Evolutionary conservation across 64 coral and sea anemone genomes (phyloP), one percentile per base, ranked within the genome.

Genomic region (Pachyseris speciosa): DNA sequence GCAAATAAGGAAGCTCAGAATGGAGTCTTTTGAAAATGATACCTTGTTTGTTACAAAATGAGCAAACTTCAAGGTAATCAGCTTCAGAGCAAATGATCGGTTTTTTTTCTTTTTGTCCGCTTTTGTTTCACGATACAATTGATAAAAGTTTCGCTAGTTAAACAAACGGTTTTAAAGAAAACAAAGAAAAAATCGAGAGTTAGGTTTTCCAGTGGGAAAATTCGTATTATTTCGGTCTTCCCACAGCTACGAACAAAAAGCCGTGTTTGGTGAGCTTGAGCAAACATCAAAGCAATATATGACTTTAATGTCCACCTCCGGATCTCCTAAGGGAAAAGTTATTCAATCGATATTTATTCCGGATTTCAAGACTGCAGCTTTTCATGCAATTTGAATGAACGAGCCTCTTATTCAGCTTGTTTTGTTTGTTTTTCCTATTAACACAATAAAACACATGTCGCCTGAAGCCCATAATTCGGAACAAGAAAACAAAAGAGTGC

Each of bases 341-440:
- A 81, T 81, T 81, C 77, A 81, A 61, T 38, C 2, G 51, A 61
- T 81, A 81, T 81, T 81, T 81, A 81, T 81, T 81, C 77, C 77
- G 77, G 77, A 40, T 60, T 61, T 59, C 33, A 20, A 31, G 6
- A 40, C 9, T 48, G 42, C 2, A 50, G 26, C 42, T 50, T 76
- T 50, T 50, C 43, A 45, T 81, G 7, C 32, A 53, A 58, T 60
- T 61, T 81, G 48, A 60, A 81, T 81, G 17, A 59, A 81, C 9
- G 47, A 60, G 31, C 3, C 6, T 37, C 16, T 33, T 4, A 12
- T 27, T 81, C 70, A 44, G 11, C 25, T 79, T 22, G 39, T 36
- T 58, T 36, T 58, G 51, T 80, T 80, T 80, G 77, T 34, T 42
- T 81, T 80, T 36, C 9, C 8, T 24, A 28, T 63, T 26, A 60